phyloP scores from a whole-genome alignment of 2,797 vertebrate genomes.

The Phrynocephalus forsythii region DNA sequence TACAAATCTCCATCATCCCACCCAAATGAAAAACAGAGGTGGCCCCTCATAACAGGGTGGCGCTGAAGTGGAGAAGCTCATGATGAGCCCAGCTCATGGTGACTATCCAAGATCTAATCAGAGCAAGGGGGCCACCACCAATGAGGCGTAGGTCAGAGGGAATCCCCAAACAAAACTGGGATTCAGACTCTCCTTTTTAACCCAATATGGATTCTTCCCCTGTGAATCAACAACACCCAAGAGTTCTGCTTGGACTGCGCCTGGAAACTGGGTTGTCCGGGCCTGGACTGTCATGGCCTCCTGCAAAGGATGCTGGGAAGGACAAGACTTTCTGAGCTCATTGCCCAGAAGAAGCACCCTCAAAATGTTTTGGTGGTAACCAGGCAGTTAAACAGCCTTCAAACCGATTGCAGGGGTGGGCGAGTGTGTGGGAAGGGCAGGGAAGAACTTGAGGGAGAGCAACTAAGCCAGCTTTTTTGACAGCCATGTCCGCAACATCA shows the following conservation, averaged over 20 bases:
- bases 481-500: not conserved
- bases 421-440: not conserved
- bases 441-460: not conserved
- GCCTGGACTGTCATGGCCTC: not conserved
- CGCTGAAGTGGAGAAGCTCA: not conserved
- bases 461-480: not conserved
- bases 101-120: too few relatives aligned
- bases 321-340: not conserved
- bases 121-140: not conserved
- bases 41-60: too few relatives aligned
- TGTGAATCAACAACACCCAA: not conserved
- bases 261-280: not conserved
- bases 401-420: not conserved
- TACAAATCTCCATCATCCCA: not conserved
- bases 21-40: too few relatives aligned
- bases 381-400: not conserved
- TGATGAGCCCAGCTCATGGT: not conserved
- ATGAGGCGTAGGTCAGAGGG: too few relatives aligned
- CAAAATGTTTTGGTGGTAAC: not conserved
- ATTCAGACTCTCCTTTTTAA: not conserved
- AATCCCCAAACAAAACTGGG: not conserved
- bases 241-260: not conserved
- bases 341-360: not conserved
- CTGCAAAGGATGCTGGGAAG: not conserved
- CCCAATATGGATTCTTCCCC: too few relatives aligned